Evolutionary conservation across 2,797 vertebrate species (phyloP).

Genomic region (Strix occidentalis): DNA sequence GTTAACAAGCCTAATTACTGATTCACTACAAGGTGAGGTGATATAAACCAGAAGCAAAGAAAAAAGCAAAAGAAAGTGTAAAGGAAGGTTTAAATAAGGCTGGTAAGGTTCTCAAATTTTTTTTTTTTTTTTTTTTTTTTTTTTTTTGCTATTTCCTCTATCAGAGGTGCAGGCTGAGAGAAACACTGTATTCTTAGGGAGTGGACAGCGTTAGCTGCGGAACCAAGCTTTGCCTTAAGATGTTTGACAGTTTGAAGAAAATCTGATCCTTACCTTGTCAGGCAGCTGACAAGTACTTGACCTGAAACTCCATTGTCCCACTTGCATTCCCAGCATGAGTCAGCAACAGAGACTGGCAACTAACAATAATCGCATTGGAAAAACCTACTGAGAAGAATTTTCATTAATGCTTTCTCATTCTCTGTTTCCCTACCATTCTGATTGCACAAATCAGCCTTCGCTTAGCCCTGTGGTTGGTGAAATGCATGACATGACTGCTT

Average conservation of each 20-base stretch:
- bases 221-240: neutral
- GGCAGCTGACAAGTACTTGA: conserved; percentile 12
- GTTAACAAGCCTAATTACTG: conserved; percentile 37
- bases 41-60: neutral
- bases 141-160: neutral
- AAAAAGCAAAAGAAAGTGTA: neutral
- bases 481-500: neutral
- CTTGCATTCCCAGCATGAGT: neutral
- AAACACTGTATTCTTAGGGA: neutral
- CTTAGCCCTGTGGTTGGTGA: neutral
- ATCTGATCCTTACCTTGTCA: conserved; percentile 4
- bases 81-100: neutral
- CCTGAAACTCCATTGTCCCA: neutral
- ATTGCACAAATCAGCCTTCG: neutral
- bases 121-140: neutral
- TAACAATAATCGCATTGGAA: neutral
- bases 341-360: neutral
- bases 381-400: neutral
- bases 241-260: conserved; percentile 9
- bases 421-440: neutral
- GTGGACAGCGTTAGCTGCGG: neutral
- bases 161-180: neutral
- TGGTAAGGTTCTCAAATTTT: neutral
- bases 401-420: neutral
- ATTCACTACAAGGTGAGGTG: neutral